Percentiles rank a stretch among this genome's conserved stretches.
Evolutionary conservation across 2,113 vertebrate genomes (phyloP).

Genomic region (Pachyramphus minor): DNA sequence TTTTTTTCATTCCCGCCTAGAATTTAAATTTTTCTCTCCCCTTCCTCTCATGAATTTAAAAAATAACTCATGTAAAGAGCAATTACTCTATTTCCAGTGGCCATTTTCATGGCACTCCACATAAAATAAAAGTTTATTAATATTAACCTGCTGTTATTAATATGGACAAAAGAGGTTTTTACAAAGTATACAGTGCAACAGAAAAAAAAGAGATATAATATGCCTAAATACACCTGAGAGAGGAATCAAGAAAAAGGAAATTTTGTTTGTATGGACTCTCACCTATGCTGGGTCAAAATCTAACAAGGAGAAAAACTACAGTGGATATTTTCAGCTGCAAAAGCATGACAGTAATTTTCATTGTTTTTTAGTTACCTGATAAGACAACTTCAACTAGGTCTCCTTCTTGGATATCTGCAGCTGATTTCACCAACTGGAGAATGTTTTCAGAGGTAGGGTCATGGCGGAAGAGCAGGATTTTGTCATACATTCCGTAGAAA

Average conservation of each 20-base stretch:
- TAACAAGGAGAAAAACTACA: neutral
- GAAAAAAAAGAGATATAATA: neutral
- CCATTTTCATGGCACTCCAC: neutral
- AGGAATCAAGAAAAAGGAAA: neutral
- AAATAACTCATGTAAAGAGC: neutral
- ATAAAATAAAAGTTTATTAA: neutral
- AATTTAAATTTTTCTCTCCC: neutral
- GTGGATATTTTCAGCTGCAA: neutral
- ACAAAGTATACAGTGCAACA: neutral
- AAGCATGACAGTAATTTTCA: neutral
- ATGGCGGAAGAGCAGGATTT: slow-evolving; percentile 91
- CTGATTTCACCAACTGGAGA: slow-evolving; percentile 86
- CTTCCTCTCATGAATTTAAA: neutral
- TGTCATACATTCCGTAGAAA: slow-evolving; percentile 90
- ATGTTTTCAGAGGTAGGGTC: slow-evolving; percentile 86
- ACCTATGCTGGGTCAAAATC: neutral
- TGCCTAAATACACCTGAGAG: neutral
- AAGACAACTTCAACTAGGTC: slow-evolving; percentile 89
- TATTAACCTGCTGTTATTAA: neutral
- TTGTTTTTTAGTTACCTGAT: slow-evolving; percentile 75
- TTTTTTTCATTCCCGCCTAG: too few species aligned
- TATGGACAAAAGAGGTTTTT: neutral
- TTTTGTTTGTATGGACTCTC: neutral
- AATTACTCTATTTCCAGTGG: neutral
- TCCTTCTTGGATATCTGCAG: slow-evolving; percentile 85